Percentiles rank a stretch among this genome's conserved stretches.
phyloP scores from a whole-genome alignment of 2,888 invertebrate species.

The Oxyscelio sp. region DNA sequence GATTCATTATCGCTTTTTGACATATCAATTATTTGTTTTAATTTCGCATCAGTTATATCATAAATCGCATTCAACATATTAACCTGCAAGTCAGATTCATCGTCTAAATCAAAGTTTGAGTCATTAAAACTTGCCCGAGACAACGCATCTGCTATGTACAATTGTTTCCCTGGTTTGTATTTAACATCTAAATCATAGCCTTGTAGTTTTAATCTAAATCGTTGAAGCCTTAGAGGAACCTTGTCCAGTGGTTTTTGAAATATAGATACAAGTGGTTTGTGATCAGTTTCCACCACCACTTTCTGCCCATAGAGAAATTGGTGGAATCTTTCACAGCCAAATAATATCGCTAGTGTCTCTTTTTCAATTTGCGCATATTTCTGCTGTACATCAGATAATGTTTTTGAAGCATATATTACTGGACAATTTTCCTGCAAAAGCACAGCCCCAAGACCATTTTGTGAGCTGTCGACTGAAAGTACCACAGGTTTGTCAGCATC shows the following conservation, averaged over 20 bases:
- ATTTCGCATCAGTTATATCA: constrained; percentile 51
- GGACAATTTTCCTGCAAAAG: constrained; percentile 77
- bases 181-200: constrained; percentile 52
- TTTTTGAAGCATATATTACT: constrained; percentile 78
- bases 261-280: constrained; percentile 81
- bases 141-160: constrained; percentile 67
- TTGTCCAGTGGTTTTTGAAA: constrained; percentile 75
- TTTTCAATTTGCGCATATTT: constrained; percentile 80
- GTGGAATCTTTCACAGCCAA: constrained; percentile 82
- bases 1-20: constrained; percentile 72
- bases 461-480: constrained; percentile 60
- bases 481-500: constrained; percentile 32
- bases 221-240: constrained; percentile 77
- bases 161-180: constrained; percentile 70
- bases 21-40: constrained; percentile 32
- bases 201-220: constrained; percentile 58
- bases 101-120: constrained; percentile 17
- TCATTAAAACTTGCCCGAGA: constrained; percentile 62
- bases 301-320: constrained; percentile 77
- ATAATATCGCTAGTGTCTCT: constrained; percentile 78
- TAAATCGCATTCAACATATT: constrained; percentile 78
- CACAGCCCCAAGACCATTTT: constrained; percentile 52
- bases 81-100: constrained; percentile 66
- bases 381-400: constrained; percentile 76
- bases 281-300: constrained; percentile 78